Evolutionary conservation across 2,888 invertebrate species (phyloP).

Genomic region (Amphipyra berbera): DNA sequence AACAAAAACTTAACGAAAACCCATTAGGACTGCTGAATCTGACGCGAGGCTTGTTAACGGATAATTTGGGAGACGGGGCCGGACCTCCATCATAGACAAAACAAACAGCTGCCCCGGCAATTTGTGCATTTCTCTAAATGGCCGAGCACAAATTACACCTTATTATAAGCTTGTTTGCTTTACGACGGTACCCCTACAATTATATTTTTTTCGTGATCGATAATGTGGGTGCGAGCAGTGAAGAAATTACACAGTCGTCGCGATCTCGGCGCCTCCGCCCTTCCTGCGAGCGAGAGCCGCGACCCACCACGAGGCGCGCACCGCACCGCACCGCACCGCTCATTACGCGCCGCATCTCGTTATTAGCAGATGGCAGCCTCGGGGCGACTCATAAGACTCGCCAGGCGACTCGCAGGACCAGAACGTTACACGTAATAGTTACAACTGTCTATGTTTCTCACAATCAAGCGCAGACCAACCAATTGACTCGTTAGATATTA

Average conservation of each 20-base stretch:
- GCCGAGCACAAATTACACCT: slow-evolving; percentile 89
- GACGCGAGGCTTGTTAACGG: slow-evolving; percentile 89
- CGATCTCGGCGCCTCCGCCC: slow-evolving; percentile 83
- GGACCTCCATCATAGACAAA: slow-evolving; percentile 90
- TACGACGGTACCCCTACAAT: slow-evolving; percentile 89
- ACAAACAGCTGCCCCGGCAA: slow-evolving; percentile 89
- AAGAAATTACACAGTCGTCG: slow-evolving; percentile 87
- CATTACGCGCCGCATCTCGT: slow-evolving; percentile 71
- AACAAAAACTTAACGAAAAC: slow-evolving; percentile 89
- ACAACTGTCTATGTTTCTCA: slow-evolving; percentile 40
- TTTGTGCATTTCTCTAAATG: slow-evolving; percentile 90
- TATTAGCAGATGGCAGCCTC: slow-evolving; percentile 68
- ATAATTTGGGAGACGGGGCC: slow-evolving; percentile 83
- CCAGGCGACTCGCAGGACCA: slow-evolving; percentile 16
- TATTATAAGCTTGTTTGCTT: slow-evolving; percentile 90
- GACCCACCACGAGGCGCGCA: slow-evolving; percentile 54
- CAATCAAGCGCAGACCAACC: slow-evolving; percentile 29
- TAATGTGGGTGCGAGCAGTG: slow-evolving; percentile 87
- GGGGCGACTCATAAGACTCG: slow-evolving; percentile 21
- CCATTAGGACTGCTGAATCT: slow-evolving; percentile 90
- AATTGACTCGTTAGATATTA: slow-evolving; percentile 54
- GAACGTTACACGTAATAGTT: slow-evolving; percentile 28
- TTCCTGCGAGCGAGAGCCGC: slow-evolving; percentile 68
- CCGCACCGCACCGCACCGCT: slow-evolving; percentile 32
- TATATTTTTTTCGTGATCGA: slow-evolving; percentile 88